Base-by-base conservation (phyloP, 2,797 vertebrate genomes). In the Erethizon dorsatum region DNA sequence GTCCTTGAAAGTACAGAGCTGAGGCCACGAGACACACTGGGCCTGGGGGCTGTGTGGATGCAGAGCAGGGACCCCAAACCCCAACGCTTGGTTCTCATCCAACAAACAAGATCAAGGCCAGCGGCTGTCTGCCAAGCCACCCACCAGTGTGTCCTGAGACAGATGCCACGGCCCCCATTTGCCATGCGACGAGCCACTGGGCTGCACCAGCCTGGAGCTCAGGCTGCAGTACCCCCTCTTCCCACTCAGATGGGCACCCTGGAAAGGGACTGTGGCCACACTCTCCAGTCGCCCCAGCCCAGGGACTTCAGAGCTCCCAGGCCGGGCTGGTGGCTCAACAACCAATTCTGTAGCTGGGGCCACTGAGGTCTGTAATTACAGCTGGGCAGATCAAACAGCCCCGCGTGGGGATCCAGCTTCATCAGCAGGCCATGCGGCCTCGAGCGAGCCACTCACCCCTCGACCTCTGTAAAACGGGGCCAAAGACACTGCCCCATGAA, bases 391-490 rank as follows among this genome's bases (percentile, higher is more conserved):
- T 77, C 92, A 67, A 91, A 95, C 56, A 52, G 83, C 71, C 31
- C 65, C 5, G 57, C 18, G 24, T 52, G 45, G 41, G 85, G 91
- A 37, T n/a, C 59, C 82, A 24, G 88, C 92, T 67, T 78, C 71
- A 8, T 73, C 20, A 69, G 67, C 22, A 10, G 88, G 90, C 50
- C 26, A 0, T 10, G 54, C n/a, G 80, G 59, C 91, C 93, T 28
- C 0, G 0, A 57, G 56, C 57, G 45, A 91, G 41, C 65, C 84
- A 11, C 65, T 20, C 41, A 80, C 78, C 82, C 69, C 67, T 33
- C 45, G 85, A 56, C 94, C 83, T 91, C 92, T 91, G 52, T 94
- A 61, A 95, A 83, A 77, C 12, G 45, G 92, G 61, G 8, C 37
- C 14, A 12, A 57, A 61, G 84, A 57, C 22, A 0, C 47, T 83